Evolutionary conservation across 2,113 vertebrate species (phyloP).

Genomic region (Raja brachyura): DNA sequence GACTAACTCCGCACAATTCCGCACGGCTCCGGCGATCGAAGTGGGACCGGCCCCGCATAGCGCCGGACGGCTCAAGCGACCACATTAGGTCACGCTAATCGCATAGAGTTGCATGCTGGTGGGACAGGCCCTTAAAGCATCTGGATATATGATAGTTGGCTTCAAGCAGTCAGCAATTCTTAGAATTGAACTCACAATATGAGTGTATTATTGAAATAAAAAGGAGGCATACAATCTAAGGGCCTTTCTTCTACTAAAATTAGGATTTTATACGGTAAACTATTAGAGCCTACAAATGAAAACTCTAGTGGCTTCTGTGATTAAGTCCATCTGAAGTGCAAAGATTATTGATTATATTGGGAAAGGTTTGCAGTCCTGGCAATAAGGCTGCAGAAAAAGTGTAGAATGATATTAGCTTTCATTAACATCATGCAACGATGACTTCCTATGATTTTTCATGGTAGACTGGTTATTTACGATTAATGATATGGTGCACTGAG

Average conservation of each 20-base stretch:
- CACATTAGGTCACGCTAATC: too few relatives aligned
- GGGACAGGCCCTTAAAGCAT: background rate
- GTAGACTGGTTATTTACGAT: background rate
- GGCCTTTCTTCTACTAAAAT: background rate
- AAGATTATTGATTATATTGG: background rate
- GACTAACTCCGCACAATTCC: too few relatives aligned
- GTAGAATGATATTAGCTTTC: background rate
- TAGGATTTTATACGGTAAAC: background rate
- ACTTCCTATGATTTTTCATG: background rate
- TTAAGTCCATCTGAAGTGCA: background rate
- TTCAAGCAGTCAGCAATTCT: background rate
- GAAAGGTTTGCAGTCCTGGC: background rate
- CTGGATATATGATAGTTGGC: background rate
- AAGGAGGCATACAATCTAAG: background rate
- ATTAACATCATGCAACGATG: background rate
- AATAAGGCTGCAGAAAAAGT: background rate
- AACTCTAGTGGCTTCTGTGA: background rate
- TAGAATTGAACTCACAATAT: background rate
- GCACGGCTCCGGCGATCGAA: too few relatives aligned
- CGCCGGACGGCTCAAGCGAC: too few relatives aligned
- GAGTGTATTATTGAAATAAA: background rate
- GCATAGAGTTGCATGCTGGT: too few relatives aligned
- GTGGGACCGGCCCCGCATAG: too few relatives aligned
- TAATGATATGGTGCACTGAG: background rate
- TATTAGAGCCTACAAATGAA: background rate